These are phyloP conservation scores for Halocynthia roretzi DNA, from an alignment of 23 tunicate genomes.

Conservation along the genomic window DNA sequence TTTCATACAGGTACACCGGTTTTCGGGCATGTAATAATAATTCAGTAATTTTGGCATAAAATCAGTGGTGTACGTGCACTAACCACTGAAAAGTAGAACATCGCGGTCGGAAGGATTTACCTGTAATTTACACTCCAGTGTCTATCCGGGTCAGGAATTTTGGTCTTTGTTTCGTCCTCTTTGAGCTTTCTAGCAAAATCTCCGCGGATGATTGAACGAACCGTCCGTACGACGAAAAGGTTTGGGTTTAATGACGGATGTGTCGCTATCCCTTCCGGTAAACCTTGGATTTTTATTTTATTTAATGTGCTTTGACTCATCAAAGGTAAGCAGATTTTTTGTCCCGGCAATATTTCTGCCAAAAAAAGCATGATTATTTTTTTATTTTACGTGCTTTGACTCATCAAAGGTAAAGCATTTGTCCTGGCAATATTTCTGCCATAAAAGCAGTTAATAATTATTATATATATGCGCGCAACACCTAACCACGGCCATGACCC, in stretches of 20 bases:
- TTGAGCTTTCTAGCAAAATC: constrained; percentile 22
- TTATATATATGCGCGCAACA: no score
- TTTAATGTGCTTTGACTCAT: constrained; percentile 14
- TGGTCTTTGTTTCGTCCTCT: neutral
- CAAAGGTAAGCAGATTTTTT: constrained; percentile 20
- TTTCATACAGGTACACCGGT: no score
- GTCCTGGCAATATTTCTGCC: constrained; percentile 23
- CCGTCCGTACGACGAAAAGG: constrained; percentile 33
- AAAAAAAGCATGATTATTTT: neutral
- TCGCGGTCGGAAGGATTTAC: constrained; percentile 1
- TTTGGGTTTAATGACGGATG: constrained; percentile 29
- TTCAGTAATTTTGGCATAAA: no score
- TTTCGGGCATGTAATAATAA: no score
- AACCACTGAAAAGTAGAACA: no score
- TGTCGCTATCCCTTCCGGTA: constrained; percentile 3
- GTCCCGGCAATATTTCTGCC: constrained; percentile 21
- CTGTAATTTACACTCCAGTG: constrained; percentile 33
- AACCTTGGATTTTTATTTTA: constrained; percentile 14
- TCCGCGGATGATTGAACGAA: constrained; percentile 31
- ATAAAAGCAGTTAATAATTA: no score
- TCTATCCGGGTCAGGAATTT: constrained; percentile 14
- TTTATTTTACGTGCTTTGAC: constrained; percentile 5
- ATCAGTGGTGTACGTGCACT: no score
- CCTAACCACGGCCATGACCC: no score
- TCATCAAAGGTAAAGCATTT: constrained; percentile 21